Percentiles rank a stretch among this genome's conserved stretches.
phyloP scores from a whole-genome alignment of 2,113 vertebrate genomes.

The Menidia beryllina region DNA sequence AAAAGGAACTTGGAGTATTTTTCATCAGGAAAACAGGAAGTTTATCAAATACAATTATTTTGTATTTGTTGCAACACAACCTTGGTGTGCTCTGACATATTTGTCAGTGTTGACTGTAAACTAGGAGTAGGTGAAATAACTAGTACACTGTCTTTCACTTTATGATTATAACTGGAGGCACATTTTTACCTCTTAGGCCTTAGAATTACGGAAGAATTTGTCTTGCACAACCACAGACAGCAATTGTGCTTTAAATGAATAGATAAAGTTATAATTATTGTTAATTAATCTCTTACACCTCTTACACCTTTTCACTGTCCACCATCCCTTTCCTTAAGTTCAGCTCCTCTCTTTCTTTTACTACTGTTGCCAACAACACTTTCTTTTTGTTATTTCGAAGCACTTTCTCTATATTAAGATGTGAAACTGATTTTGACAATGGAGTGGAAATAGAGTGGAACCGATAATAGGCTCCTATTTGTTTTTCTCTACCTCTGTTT shows the following conservation, averaged over 20 bases:
- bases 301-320: conserved; percentile 76
- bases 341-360: conserved; percentile 54
- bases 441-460: conserved; percentile 80
- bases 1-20: conserved; percentile 56
- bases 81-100: conserved; percentile 46
- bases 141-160: conserved; percentile 37
- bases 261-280: conserved; percentile 29
- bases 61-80: conserved; percentile 56
- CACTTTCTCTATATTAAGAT: conserved; percentile 91
- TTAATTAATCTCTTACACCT: conserved; percentile 57
- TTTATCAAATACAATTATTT: conserved; percentile 62
- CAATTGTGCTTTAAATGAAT: not conserved
- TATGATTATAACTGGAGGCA: conserved; percentile 55
- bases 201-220: conserved; percentile 41
- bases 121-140: conserved; percentile 68
- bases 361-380: conserved; percentile 64
- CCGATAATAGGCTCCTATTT: conserved; percentile 70
- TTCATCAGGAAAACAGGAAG: conserved; percentile 38
- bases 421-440: conserved; percentile 86
- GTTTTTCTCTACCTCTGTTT: conserved; percentile 34
- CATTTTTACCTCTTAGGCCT: conserved; percentile 37
- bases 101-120: conserved; percentile 57
- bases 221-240: conserved; percentile 3
- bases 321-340: conserved; percentile 57
- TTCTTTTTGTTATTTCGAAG: conserved; percentile 85